Evolutionary conservation across 1,140 invertebrate genomes (phyloP), one percentile per base, ranked within the genome.

Genomic region (Scaptomyza hsui): DNA sequence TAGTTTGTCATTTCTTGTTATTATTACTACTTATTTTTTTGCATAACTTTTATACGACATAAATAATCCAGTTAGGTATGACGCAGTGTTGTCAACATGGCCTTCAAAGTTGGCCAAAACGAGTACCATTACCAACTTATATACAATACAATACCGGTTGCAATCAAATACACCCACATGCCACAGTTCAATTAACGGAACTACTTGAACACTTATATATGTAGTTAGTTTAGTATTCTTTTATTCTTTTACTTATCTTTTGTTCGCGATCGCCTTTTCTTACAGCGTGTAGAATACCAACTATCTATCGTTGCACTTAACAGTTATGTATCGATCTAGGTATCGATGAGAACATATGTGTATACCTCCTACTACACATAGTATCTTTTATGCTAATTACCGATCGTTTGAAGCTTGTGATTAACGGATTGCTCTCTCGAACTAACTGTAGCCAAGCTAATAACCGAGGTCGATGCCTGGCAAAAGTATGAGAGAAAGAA

Each of bases 101-200:
- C 70, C 70, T 69, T 72, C 56, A 62, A 56, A 60, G 62, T 41
- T 59, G 48, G 53, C 53, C 62, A 53, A 60, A 72, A 60, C 53
- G 32, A 49, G 60, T 56, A 24, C 18, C 44, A 56, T 64, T 56
- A 49, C 62, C 15, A 42, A 21, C 15, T 6, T 26, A 0, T n/a
- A 16, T 12, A 37, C 29, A 24, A 24, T 41, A 35, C 12, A 47
- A 41, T 19, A 59, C 35, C 21, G 13, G 15, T 44, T 44, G 10
- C 15, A 24, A 15, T 13, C 7, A 44, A 9, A 61, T n/a, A 52
- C 29, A 48, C 19, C 21, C n/a, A n/a, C 26, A 51, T 3, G 21
- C 3, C 9, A 55, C 24, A 61, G 37, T 32, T 52, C 48, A 55
- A 10, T 18, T 21, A 32, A 21, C 35, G 49, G 21, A 49, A 26